Percentiles rank a stretch among this genome's conserved stretches.
Conservation (phyloP, 2,113 vertebrate genomes). For the Nyctereutes procyonoides region DNA sequence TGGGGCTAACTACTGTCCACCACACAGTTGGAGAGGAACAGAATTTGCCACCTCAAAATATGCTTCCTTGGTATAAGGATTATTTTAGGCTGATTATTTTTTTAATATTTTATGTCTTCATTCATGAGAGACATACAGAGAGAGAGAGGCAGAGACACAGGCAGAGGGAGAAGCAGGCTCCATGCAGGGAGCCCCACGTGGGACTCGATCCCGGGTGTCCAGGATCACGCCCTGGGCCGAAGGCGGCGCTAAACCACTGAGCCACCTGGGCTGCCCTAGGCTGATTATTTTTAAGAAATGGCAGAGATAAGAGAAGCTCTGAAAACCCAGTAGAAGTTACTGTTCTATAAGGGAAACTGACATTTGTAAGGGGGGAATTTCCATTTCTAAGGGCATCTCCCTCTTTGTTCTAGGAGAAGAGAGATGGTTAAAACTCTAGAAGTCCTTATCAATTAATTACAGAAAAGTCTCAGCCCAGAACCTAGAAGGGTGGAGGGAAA, state of each 20-base stretch:
- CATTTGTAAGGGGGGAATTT: not conserved
- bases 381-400: not conserved
- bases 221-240: too few species aligned
- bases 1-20: not conserved
- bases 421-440: not conserved
- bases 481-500: not conserved
- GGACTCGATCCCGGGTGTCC: too few species aligned
- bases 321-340: not conserved
- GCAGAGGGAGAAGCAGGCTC: too few species aligned
- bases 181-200: too few species aligned
- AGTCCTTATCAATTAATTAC: not conserved
- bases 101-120: too few species aligned
- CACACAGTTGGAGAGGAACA: not conserved
- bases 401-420: not conserved
- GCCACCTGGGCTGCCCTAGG: not conserved
- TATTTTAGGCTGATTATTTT: not conserved
- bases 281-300: not conserved
- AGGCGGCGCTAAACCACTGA: too few species aligned
- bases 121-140: too few species aligned
- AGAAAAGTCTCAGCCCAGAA: not conserved
- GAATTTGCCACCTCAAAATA: not conserved
- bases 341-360: not conserved
- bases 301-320: not conserved
- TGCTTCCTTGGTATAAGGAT: not conserved
- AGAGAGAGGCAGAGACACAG: too few species aligned